Base-by-base conservation (phyloP, 92 coral and sea anemone genomes). In the Galaxea fascicularis region DNA sequence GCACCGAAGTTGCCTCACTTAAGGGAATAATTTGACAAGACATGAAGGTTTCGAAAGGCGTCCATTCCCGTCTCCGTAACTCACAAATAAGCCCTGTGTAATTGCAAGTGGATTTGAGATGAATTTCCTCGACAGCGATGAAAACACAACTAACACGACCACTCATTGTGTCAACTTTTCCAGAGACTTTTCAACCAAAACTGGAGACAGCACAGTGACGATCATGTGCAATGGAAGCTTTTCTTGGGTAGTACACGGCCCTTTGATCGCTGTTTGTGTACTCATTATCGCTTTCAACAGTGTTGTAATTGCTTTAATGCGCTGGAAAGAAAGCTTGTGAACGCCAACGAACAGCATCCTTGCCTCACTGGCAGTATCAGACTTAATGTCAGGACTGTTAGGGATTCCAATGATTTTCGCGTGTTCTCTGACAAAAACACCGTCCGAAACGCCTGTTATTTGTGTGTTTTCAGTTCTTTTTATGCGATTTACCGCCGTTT, bases 401-500 rank as follows among this genome's bases (percentile, higher is more conserved):
- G 92, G 86, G 26, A 27, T 85, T 47, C 87, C 94, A 9, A 64
- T 87, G 49, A 28, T 71, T 22, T 71, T 88, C 26, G 90, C 57
- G 21, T 91, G 94, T 69, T 56, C 73, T 25, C 18, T 5, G 10
- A 25, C 20, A 58, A 15, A 49, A 7, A 16, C 62, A 16, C 21
- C 62, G 70, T 4, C 22, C 47, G 22, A 22, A 2, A 17, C 27
- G 4, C 27, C 65, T 59, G 54, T 16, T 24, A 5, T 76, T 13
- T 91, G 94, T 76, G 71, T 88, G 3, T 67, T 72, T 26, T 77
- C 93, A 51, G 80, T 25, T 51, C 75, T 86, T 31, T 88, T 88
- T 27, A 77, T 84, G 45, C 76, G 80, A 18, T 91, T 91, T 79
- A 79, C 94, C 5, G 86, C 94, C 65, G 71, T 88, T 63, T 88